Base-by-base conservation (phyloP, 2,797 vertebrate genomes). In the Coranthus polyacanthus region DNA sequence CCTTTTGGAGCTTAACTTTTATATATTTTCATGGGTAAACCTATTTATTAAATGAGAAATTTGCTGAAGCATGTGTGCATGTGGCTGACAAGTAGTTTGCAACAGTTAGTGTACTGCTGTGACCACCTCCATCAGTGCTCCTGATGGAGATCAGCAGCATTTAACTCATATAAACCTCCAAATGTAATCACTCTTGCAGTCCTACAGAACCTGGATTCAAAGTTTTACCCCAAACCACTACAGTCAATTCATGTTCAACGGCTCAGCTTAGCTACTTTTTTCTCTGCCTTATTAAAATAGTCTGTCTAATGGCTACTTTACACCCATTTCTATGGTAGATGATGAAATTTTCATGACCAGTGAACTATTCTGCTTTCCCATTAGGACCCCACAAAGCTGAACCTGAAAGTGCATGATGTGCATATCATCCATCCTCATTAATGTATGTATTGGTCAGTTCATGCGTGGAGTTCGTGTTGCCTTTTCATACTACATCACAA, bases 311-410 rank as follows among this genome's bases (percentile, higher is more conserved):
- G 82, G 88, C 64, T 87, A 69, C 83, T 90, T 78, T 82, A 61
- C 69, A n/a, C 21, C 41, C 76, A 78, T 75, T 80, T 61, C 75
- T 69, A 12, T 67, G 67, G 73, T 78, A 82, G 56, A 70, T 43
- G 46, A 84, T 90, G 51, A 90, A 85, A 84, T 44, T 87, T 88
- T 92, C 54, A 90, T 90, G 77, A 79, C 45, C 67, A 74, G 63
- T 81, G 79, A 85, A 89, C 78, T 84, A 64, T 87, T 87, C 80
- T 67, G 60, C 84, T 78, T 83, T 84, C 66, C 68, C 78, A 78
- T 81, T 79, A 79, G 49, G 55, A 57, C 57, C 57, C 17, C 42
- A 53, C 80, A 76, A 81, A 78, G 75, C 59, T 37, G 41, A 84
- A 75, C 53, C 66, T 79, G 83, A 86, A 81, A 85, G 72, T 82